Conservation (phyloP, 2,113 vertebrate genomes). For the Onychostruthus taczanowskii region DNA sequence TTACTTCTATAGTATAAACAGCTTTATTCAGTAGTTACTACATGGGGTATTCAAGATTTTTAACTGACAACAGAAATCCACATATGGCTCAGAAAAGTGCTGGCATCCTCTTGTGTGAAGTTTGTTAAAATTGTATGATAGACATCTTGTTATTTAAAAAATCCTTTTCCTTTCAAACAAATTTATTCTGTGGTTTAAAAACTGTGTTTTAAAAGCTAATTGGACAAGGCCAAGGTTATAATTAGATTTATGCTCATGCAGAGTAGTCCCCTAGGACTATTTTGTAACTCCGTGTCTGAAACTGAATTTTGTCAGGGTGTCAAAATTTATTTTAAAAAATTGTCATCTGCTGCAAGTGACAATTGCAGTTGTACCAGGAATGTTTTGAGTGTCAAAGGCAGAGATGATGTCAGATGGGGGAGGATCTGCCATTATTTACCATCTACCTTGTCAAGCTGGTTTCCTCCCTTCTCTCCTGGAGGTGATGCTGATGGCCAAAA, state of each 20-base stretch:
- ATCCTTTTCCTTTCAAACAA: background rate
- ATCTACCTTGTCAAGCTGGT: background rate
- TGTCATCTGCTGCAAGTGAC: background rate
- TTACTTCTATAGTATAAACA: constrained; percentile 34
- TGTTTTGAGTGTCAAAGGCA: background rate
- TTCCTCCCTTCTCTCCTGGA: background rate
- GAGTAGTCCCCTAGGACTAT: background rate
- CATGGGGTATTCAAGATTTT: constrained; percentile 3
- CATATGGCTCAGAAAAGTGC: constrained; percentile 44
- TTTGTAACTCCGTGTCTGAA: background rate
- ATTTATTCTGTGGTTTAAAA: constrained; percentile 1
- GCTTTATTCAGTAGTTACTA: constrained; percentile 32
- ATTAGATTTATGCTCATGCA: constrained; percentile 16
- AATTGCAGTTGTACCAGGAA: background rate
- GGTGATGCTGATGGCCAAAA: background rate
- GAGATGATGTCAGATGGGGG: background rate
- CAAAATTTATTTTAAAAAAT: background rate
- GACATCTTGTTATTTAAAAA: constrained; percentile 42
- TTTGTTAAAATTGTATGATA: constrained; percentile 42
- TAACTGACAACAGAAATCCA: constrained; percentile 41
- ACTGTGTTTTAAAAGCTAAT: constrained; percentile 10
- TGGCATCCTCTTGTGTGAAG: constrained; percentile 34
- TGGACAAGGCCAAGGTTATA: constrained; percentile 8
- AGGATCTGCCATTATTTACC: background rate
- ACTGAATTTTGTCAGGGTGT: background rate